phyloP scores from a whole-genome alignment of 2,113 vertebrate genomes.

The Hipposideros armiger region DNA sequence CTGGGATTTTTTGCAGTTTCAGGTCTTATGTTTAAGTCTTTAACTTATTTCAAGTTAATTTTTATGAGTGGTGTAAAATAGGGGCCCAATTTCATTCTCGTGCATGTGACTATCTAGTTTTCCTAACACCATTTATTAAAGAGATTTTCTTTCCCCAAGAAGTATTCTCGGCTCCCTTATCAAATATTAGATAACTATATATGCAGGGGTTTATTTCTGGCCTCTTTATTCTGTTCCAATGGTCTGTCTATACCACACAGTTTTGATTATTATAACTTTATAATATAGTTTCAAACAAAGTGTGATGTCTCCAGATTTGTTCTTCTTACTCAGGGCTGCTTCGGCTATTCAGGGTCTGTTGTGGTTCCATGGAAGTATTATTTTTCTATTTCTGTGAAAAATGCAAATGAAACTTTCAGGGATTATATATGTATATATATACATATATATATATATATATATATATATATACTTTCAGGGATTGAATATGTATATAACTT shows the following conservation, averaged over 20 bases:
- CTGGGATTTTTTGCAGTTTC: not conserved
- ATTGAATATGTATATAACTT: not conserved
- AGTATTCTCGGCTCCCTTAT: not conserved
- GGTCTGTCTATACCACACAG: not conserved
- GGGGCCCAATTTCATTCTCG: not conserved
- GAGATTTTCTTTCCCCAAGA: not conserved
- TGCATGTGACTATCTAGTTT: not conserved
- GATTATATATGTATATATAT: too few species aligned
- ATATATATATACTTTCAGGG: not conserved
- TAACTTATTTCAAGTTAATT: not conserved
- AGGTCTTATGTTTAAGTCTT: not conserved
- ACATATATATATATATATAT: too few species aligned
- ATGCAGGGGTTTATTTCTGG: not conserved
- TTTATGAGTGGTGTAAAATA: not conserved
- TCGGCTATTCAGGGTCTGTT: not conserved
- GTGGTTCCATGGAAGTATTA: not conserved
- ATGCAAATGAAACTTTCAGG: not conserved
- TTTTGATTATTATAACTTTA: not conserved
- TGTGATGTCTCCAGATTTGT: not conserved
- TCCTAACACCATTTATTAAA: not conserved
- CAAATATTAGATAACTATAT: not conserved
- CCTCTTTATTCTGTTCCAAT: not conserved
- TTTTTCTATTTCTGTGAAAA: conserved; percentile 7
- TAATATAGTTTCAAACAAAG: not conserved
- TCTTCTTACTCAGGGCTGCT: not conserved